phyloP scores from a whole-genome alignment of 2,113 vertebrate species.

The Engystomops pustulosus region DNA sequence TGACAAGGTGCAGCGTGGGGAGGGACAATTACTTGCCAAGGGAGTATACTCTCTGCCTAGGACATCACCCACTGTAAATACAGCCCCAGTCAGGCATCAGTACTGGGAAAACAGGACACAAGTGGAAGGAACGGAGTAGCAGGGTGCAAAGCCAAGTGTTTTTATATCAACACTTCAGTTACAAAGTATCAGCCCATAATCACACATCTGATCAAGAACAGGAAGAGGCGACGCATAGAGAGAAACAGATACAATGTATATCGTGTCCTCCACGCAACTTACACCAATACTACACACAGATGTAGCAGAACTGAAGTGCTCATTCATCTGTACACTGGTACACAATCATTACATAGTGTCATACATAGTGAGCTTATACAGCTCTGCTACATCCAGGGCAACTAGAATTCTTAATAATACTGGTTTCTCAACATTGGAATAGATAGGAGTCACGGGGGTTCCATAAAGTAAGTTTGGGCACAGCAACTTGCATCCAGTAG shows the following conservation, averaged over 20 bases:
- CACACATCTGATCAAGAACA: slow-evolving; percentile 3
- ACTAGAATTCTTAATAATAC: no score
- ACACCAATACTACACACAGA: background rate
- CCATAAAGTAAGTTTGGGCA: no score
- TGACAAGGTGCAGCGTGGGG: background rate
- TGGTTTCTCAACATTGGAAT: no score
- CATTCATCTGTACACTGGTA: background rate
- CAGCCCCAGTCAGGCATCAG: background rate
- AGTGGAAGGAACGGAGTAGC: background rate
- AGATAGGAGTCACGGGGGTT: no score
- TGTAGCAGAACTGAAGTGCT: background rate
- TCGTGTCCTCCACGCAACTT: no score
- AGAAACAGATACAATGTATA: no score
- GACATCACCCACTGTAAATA: background rate
- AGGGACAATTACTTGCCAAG: slow-evolving; percentile 6
- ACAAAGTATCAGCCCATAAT: background rate
- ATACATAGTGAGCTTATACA: background rate
- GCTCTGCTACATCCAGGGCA: background rate
- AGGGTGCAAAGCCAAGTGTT: background rate
- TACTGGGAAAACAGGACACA: no score
- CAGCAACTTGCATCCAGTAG: no score
- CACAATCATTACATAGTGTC: background rate
- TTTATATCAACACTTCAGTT: background rate
- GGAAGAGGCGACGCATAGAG: background rate
- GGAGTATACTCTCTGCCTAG: background rate